Percentiles rank a stretch among this genome's conserved stretches.
Evolutionary conservation across 2,797 vertebrate species (phyloP).

Genomic region (Harpia harpyja): DNA sequence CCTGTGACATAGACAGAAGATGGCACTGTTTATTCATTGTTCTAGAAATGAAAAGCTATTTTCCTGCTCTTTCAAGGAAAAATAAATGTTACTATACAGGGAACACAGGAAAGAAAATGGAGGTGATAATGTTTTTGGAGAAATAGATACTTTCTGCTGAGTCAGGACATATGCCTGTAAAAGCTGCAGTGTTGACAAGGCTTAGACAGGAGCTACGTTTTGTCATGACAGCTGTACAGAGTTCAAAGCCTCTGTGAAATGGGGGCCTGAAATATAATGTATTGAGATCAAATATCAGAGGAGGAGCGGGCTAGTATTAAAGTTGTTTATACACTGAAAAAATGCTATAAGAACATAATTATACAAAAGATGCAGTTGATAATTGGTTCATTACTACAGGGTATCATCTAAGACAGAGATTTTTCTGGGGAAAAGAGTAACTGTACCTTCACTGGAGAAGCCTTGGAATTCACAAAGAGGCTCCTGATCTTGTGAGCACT

Average conservation of each 20-base stretch:
- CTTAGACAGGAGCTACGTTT: background rate
- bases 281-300: background rate
- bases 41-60: background rate
- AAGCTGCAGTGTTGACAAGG: background rate
- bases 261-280: background rate
- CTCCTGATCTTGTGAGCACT: background rate
- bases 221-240: background rate
- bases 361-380: background rate
- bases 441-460: background rate
- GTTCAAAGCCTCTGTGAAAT: background rate
- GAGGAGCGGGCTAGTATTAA: background rate
- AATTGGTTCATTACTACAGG: background rate
- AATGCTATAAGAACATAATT: background rate
- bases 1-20: constrained; percentile 63
- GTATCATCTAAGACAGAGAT: background rate
- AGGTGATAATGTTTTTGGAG: constrained; percentile 1
- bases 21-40: constrained; percentile 72
- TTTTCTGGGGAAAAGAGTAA: background rate
- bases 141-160: constrained; percentile 1
- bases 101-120: constrained; percentile 23
- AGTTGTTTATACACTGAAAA: background rate
- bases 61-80: background rate
- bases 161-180: background rate
- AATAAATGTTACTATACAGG: background rate
- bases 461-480: background rate